phyloP scores from a whole-genome alignment of 2,113 vertebrate genomes.

The Garra rufa region DNA sequence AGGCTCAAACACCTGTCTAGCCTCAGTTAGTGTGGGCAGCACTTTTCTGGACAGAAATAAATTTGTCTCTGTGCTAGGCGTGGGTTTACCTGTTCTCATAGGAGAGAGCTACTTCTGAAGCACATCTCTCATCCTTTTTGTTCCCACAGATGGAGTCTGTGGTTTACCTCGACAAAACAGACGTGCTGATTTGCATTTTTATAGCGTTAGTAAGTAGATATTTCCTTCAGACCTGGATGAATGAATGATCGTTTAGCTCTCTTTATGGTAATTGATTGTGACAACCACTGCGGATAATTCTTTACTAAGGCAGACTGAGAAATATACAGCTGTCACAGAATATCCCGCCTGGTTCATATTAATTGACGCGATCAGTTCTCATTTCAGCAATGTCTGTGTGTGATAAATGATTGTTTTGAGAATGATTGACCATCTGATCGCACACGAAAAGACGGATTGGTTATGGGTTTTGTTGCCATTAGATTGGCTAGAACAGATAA shows the following conservation, averaged over 20 bases:
- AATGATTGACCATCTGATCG: neutral
- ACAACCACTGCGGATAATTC: neutral
- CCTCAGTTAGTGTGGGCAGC: slow-evolving; percentile 21
- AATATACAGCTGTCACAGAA: neutral
- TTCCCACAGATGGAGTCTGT: slow-evolving; percentile 17
- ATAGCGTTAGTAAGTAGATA: slow-evolving; percentile 7
- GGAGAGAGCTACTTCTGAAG: neutral
- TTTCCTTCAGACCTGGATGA: neutral
- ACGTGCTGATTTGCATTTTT: slow-evolving; percentile 40
- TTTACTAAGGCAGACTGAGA: neutral
- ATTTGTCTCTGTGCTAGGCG: slow-evolving; percentile 12
- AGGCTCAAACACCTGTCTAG: slow-evolving; percentile 35
- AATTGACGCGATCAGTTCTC: neutral
- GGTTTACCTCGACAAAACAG: slow-evolving; percentile 21
- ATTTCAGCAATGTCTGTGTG: neutral
- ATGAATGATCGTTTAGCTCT: neutral
- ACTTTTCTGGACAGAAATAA: slow-evolving; percentile 29
- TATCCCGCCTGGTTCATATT: neutral
- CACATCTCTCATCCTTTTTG: neutral
- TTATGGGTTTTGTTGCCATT: neutral
- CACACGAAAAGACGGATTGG: neutral
- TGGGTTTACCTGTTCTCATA: slow-evolving; percentile 43
- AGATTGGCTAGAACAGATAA: neutral
- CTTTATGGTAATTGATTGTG: neutral
- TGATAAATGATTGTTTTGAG: neutral